phyloP scores from a whole-genome alignment of 2,113 vertebrate species.

The Grammatotria lemairii region DNA sequence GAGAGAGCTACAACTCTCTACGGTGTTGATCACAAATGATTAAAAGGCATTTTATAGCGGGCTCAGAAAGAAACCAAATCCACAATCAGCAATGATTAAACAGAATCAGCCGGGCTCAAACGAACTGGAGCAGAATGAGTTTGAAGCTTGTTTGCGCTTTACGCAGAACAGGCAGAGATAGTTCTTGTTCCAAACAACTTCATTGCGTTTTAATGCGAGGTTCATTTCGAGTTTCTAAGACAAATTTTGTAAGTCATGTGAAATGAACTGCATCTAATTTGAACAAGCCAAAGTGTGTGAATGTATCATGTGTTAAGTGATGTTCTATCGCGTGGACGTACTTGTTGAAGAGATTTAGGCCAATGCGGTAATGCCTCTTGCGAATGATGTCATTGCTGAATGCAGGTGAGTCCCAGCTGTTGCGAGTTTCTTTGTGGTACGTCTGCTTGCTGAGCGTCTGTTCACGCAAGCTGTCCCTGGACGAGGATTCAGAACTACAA shows the following conservation, averaged over 20 bases:
- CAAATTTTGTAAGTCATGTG: neutral
- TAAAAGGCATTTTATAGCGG: conserved; percentile 35
- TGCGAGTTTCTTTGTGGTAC: conserved; percentile 95
- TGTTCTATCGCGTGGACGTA: conserved; percentile 61
- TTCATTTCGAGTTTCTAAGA: neutral
- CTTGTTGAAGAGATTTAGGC: conserved; percentile 98
- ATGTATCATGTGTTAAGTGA: neutral
- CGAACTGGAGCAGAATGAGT: neutral
- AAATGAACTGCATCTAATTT: neutral
- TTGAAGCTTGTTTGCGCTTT: neutral
- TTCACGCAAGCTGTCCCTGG: conserved; percentile 90
- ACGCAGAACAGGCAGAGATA: neutral
- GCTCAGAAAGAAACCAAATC: conserved; percentile 33
- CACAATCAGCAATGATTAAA: conserved; percentile 50
- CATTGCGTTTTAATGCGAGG: neutral
- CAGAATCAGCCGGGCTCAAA: neutral
- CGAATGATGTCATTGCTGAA: conserved; percentile 96
- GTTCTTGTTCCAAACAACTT: neutral
- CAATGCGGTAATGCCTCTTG: conserved; percentile 94
- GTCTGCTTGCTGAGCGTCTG: conserved; percentile 96
- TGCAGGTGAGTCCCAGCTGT: conserved; percentile 97
- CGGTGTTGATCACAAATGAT: conserved; percentile 27
- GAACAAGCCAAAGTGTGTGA: neutral
- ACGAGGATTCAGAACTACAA: conserved; percentile 95
- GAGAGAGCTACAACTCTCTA: neutral